phyloP scores from a whole-genome alignment of 2,797 vertebrate species.

The Anabacerthia variegaticeps region DNA sequence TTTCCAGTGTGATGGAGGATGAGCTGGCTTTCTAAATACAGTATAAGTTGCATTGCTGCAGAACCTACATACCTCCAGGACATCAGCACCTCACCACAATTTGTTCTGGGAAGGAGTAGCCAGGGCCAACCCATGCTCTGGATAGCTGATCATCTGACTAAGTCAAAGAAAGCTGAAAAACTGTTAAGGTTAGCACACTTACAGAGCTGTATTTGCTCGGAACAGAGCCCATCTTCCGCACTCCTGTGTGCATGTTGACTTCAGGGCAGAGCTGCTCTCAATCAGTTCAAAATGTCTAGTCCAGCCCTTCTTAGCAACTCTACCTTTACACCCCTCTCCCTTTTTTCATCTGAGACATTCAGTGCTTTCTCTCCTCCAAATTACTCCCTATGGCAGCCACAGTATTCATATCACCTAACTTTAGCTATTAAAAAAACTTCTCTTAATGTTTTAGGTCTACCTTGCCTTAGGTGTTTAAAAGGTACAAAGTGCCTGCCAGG shows the following conservation, averaged over 20 bases:
- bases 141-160: neutral
- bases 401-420: neutral
- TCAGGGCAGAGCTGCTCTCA: neutral
- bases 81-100: neutral
- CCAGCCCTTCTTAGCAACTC: neutral
- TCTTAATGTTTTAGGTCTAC: neutral
- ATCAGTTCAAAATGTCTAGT: neutral
- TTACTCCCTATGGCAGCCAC: neutral
- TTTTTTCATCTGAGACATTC: neutral
- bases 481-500: neutral
- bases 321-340: neutral
- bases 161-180: neutral
- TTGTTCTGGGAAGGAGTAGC: neutral
- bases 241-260: neutral
- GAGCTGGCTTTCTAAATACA: neutral
- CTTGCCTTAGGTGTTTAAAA: neutral
- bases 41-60: neutral
- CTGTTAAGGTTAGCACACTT: neutral
- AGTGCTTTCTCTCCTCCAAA: neutral
- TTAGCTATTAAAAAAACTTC: neutral
- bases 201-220: neutral
- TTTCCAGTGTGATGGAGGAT: neutral
- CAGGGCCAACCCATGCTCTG: neutral
- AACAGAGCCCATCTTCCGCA: neutral
- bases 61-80: neutral